Evolutionary conservation across 2,888 invertebrate species (phyloP).

Genomic region (Cotesia congregata): DNA sequence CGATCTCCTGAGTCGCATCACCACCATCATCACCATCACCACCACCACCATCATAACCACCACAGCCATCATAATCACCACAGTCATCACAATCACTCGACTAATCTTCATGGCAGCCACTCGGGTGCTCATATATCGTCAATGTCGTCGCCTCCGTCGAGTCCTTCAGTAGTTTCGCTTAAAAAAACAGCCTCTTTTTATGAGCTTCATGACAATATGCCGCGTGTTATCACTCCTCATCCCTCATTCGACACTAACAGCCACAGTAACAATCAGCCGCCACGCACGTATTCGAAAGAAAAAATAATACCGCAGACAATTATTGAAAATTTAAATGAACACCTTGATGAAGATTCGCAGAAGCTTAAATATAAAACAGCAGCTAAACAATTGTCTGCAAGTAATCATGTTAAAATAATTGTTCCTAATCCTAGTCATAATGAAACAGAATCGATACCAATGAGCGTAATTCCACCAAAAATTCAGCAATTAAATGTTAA

Average conservation of each 20-base stretch:
- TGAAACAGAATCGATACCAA: constrained; percentile 28
- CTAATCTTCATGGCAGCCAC: constrained; percentile 40
- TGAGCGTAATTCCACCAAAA: constrained; percentile 44
- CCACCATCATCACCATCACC: constrained; percentile 43
- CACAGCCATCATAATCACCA: constrained; percentile 29
- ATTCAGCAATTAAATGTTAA: background rate
- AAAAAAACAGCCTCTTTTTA: constrained; percentile 2
- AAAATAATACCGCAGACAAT: constrained; percentile 18
- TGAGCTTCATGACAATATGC: constrained; percentile 35
- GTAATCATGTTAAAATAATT: constrained; percentile 18
- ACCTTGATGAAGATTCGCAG: background rate
- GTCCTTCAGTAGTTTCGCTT: background rate
- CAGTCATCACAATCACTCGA: background rate
- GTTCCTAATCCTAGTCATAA: constrained; percentile 26
- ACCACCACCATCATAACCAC: constrained; percentile 38
- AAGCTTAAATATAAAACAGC: constrained; percentile 15
- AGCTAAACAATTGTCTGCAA: constrained; percentile 34
- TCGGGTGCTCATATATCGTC: constrained; percentile 10
- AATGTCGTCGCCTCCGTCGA: background rate
- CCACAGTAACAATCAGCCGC: background rate
- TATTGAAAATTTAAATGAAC: constrained; percentile 7
- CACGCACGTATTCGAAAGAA: constrained; percentile 3
- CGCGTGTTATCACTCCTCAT: constrained; percentile 16
- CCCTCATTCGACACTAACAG: background rate
- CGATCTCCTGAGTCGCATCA: constrained; percentile 54